These are phyloP conservation scores for Tychaedon coryphoeus DNA, from an alignment of 2,113 vertebrate genomes.

Conservation along the genomic window DNA sequence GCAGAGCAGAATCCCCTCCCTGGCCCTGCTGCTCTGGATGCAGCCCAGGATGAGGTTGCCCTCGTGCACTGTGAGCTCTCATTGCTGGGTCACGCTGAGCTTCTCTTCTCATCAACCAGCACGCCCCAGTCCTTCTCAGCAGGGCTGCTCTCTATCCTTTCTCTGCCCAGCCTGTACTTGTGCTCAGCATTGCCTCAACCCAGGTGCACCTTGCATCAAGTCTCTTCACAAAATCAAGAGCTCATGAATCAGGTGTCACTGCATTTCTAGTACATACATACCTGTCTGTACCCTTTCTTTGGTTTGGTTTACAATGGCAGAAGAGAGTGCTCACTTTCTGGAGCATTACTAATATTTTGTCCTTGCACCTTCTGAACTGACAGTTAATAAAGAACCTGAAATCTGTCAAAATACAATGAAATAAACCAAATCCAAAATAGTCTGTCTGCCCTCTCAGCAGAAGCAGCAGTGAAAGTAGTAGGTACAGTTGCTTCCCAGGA, in stretches of 20 bases:
- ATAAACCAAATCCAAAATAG: background rate
- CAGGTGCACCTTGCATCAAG: background rate
- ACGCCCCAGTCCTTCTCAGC: background rate
- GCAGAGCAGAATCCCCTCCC: background rate
- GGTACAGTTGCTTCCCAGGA: background rate
- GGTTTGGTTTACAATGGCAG: background rate
- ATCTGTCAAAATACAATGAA: conserved; percentile 6
- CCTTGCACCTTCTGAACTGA: background rate
- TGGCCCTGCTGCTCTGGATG: accelerated
- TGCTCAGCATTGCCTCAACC: background rate
- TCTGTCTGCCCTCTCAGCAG: background rate
- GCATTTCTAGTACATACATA: background rate
- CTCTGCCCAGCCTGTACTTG: background rate
- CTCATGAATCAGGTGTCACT: accelerated
- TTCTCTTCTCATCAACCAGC: background rate
- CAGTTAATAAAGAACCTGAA: background rate
- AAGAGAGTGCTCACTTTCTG: background rate
- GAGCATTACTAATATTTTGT: background rate
- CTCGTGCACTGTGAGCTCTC: accelerated
- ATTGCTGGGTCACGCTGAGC: too few relatives aligned
- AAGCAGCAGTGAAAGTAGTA: background rate
- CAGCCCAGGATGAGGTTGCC: background rate
- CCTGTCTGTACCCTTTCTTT: background rate
- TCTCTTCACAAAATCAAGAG: background rate
- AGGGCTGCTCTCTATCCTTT: background rate